Conservation (phyloP, 2,797 vertebrate species). For the Ciconia nigra region DNA sequence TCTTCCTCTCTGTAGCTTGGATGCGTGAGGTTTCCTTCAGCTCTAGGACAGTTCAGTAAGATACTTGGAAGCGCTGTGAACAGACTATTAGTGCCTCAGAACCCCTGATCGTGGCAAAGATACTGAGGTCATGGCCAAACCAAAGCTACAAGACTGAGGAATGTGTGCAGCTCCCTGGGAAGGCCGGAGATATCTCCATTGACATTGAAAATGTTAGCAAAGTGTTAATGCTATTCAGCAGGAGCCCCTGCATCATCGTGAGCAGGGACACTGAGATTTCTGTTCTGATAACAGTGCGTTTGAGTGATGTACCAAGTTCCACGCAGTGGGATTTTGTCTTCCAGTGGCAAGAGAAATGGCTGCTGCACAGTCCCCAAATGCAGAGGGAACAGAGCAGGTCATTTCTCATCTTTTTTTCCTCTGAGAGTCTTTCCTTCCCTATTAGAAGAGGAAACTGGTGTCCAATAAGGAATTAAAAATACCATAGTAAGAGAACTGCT, state of each 20-base stretch:
- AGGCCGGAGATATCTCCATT: background rate
- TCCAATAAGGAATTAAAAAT: background rate
- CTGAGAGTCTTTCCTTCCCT: background rate
- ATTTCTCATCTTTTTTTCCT: background rate
- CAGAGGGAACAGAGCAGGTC: background rate
- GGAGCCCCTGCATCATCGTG: background rate
- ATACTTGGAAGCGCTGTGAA: accelerated
- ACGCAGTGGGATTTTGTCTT: background rate
- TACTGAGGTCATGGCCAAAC: background rate
- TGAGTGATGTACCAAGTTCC: accelerated
- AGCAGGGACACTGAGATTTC: background rate
- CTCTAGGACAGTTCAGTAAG: background rate
- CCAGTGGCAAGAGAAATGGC: background rate
- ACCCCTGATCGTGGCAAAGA: background rate
- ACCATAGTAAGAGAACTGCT: background rate
- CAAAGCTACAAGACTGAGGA: no score
- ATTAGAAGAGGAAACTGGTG: background rate
- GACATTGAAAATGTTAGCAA: background rate
- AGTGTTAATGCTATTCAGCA: background rate
- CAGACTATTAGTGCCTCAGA: background rate
- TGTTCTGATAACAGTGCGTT: background rate
- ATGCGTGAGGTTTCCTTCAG: accelerated
- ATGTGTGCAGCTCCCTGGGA: background rate
- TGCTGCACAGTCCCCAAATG: accelerated
- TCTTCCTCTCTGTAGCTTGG: accelerated